Percentiles rank a stretch among this genome's conserved stretches.
Conservation (phyloP, 2,888 invertebrate genomes). For the Aleiodes testaceus region DNA sequence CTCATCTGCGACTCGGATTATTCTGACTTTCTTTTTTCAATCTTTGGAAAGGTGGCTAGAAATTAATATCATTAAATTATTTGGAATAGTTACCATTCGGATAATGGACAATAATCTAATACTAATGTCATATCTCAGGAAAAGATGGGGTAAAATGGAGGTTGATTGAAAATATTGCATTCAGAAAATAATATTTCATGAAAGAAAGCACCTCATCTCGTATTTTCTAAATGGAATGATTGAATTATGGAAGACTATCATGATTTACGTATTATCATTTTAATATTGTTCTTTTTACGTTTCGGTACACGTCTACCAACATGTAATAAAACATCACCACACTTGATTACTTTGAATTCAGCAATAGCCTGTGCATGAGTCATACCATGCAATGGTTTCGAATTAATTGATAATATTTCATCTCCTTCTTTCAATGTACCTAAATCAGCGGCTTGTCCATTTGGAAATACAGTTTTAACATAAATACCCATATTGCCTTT, state of each 20-base stretch:
- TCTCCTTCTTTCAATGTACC: slow-evolving; percentile 88
- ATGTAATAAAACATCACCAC: slow-evolving; percentile 83
- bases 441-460: slow-evolving; percentile 89
- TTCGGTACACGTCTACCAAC: slow-evolving; percentile 76
- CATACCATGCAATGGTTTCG: slow-evolving; percentile 83
- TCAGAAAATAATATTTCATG: too few species aligned
- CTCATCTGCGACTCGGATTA: neutral
- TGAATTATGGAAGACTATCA: too few species aligned
- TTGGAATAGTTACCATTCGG: neutral
- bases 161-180: too few species aligned
- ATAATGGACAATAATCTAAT: too few species aligned
- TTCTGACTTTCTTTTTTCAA: neutral
- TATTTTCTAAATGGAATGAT: too few species aligned
- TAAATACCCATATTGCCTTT: slow-evolving; percentile 91
- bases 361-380: slow-evolving; percentile 87
- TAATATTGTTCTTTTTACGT: slow-evolving; percentile 53
- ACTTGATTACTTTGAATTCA: slow-evolving; percentile 85
- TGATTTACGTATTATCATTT: too few species aligned
- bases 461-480: slow-evolving; percentile 89
- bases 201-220: too few species aligned
- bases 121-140: too few species aligned
- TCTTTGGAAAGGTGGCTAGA: slow-evolving; percentile 31
- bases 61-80: slow-evolving; percentile 27
- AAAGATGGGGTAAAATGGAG: too few species aligned
- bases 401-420: slow-evolving; percentile 86